phyloP scores from a whole-genome alignment of 1,140 invertebrate genomes.

The Bombus confusus region DNA sequence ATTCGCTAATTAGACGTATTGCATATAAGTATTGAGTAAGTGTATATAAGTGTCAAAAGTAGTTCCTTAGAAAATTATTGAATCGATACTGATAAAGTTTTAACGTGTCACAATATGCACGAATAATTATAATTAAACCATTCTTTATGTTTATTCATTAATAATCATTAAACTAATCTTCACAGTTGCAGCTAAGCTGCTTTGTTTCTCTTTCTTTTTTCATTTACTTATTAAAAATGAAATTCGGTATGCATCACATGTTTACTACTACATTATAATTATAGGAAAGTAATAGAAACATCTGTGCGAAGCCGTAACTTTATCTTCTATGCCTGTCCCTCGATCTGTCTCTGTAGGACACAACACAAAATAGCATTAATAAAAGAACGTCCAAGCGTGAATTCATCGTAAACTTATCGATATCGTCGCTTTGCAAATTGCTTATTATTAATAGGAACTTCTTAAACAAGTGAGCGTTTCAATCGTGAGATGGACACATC shows the following conservation, averaged over 20 bases:
- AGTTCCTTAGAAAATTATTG: conserved; percentile 25
- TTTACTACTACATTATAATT: conserved; percentile 54
- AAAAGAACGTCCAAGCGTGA: conserved; percentile 1
- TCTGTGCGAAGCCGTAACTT: conserved; percentile 68
- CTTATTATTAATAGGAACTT: background rate
- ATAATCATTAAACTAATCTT: conserved; percentile 11
- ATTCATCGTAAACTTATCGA: conserved; percentile 21
- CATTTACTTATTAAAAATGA: conserved; percentile 22
- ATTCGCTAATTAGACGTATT: conserved; percentile 7
- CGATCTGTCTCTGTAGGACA: conserved; percentile 79
- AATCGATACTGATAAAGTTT: conserved; percentile 23
- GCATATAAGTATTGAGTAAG: conserved; percentile 6
- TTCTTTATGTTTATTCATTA: conserved; percentile 7
- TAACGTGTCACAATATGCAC: background rate
- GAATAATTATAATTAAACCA: conserved; percentile 25
- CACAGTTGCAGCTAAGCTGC: background rate
- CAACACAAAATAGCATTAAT: conserved; percentile 70
- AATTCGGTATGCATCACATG: conserved; percentile 27
- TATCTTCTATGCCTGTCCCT: conserved; percentile 81
- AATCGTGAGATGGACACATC: background rate
- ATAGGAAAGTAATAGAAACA: conserved; percentile 69
- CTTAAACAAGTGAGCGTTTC: background rate
- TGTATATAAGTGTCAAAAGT: background rate
- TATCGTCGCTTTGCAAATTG: conserved; percentile 22
- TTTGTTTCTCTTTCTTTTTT: background rate